Conservation (phyloP, 1,140 invertebrate species). For the Cryptotermes secundus region DNA sequence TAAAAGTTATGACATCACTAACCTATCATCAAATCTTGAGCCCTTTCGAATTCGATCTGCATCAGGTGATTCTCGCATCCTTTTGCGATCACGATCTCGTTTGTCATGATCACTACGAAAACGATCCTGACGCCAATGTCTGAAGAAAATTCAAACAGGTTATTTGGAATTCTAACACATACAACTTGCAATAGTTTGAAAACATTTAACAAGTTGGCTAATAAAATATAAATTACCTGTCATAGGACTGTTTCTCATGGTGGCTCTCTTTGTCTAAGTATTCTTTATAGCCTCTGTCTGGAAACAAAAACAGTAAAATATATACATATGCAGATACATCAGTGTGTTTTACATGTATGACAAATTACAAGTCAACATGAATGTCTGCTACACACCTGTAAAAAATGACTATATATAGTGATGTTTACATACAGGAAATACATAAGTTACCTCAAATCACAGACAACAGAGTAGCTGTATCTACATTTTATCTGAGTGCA, state of each 20-base stretch:
- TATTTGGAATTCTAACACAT: not conserved
- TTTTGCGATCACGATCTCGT: slow-evolving; percentile 40
- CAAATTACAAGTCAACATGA: too few relatives aligned
- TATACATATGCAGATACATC: not conserved
- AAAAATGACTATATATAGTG: too few relatives aligned
- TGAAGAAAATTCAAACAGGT: slow-evolving; percentile 36
- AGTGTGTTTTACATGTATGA: too few relatives aligned
- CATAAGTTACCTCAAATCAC: too few relatives aligned
- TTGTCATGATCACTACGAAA: slow-evolving; percentile 35
- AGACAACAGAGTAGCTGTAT: too few relatives aligned
- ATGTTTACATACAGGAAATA: too few relatives aligned
- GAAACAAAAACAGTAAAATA: slow-evolving; percentile 36
- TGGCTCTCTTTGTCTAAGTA: slow-evolving; percentile 49
- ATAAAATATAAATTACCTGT: slow-evolving; percentile 45
- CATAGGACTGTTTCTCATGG: slow-evolving; percentile 45
- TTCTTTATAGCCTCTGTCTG: slow-evolving; percentile 55
- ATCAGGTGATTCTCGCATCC: slow-evolving; percentile 41
- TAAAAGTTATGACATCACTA: not conserved
- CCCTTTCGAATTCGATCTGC: slow-evolving; percentile 38
- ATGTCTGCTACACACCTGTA: too few relatives aligned
- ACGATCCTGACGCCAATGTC: slow-evolving; percentile 38
- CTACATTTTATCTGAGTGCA: too few relatives aligned
- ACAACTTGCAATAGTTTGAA: not conserved
- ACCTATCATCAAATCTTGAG: slow-evolving; percentile 39
- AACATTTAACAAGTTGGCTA: not conserved